Conservation (phyloP, 2,888 invertebrate species). For the Caenorhabditis sp. region DNA sequence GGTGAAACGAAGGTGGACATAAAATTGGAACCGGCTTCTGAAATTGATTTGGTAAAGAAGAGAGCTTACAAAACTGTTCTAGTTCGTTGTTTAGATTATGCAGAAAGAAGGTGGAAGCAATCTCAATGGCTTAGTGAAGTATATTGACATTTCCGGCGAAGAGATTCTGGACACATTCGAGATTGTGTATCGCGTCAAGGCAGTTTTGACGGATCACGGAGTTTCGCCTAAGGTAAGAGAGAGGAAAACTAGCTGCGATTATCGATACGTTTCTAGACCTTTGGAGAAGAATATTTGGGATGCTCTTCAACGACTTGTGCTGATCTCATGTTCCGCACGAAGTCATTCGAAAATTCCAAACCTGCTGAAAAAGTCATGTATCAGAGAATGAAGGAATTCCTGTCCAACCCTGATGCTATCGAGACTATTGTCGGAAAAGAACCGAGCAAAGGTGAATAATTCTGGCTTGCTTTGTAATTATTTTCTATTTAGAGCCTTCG, state of each 20-base stretch:
- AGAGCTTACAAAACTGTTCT: neutral
- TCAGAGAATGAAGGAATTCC: slow-evolving; percentile 60
- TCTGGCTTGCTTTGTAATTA: too few relatives aligned
- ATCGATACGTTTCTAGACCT: slow-evolving; percentile 84
- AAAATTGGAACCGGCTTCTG: slow-evolving; percentile 30
- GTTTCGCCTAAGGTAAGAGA: slow-evolving; percentile 36
- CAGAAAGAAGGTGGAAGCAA: slow-evolving; percentile 30
- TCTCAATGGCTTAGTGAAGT: slow-evolving; percentile 21
- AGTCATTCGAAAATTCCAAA: slow-evolving; percentile 92
- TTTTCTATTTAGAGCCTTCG: neutral
- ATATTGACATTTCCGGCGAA: slow-evolving; percentile 26
- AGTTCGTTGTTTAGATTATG: slow-evolving; percentile 34
- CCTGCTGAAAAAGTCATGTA: slow-evolving; percentile 58
- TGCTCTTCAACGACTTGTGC: slow-evolving; percentile 94
- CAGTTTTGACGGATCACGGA: slow-evolving; percentile 35
- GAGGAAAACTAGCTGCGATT: neutral
- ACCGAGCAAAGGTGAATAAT: slow-evolving; percentile 25
- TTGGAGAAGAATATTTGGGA: slow-evolving; percentile 97
- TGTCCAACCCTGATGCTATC: slow-evolving; percentile 62
- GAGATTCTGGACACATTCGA: slow-evolving; percentile 44
- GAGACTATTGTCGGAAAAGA: slow-evolving; percentile 53
- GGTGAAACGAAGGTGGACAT: neutral
- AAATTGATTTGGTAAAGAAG: slow-evolving; percentile 33
- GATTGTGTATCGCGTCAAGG: slow-evolving; percentile 45
- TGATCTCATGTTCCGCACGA: slow-evolving; percentile 97